Evolutionary conservation across 2,888 invertebrate genomes (phyloP).

Genomic region (Eupithecia pulchellata): DNA sequence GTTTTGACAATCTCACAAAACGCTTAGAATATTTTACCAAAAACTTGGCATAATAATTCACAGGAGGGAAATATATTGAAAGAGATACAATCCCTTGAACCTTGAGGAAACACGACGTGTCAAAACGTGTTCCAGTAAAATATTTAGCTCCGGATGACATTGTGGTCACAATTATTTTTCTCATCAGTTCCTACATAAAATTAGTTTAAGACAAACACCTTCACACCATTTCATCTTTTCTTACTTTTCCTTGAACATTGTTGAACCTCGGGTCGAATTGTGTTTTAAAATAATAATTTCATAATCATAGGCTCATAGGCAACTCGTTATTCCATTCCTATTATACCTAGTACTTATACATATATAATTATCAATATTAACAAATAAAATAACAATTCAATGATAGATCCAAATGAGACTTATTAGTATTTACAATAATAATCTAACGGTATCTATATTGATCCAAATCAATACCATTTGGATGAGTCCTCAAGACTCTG

Average conservation of each 20-base stretch:
- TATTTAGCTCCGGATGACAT: background rate
- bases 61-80: background rate
- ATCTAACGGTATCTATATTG: too few species aligned
- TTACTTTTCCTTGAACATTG: background rate
- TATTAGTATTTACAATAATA: too few species aligned
- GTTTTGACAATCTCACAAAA: conserved; percentile 17
- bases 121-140: background rate
- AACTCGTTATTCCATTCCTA: background rate
- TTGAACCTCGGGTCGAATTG: background rate
- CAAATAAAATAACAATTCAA: too few species aligned
- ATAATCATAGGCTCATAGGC: too few species aligned
- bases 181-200: background rate
- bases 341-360: too few species aligned
- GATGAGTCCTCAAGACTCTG: background rate
- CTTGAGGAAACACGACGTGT: background rate
- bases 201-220: background rate
- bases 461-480: background rate
- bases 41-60: background rate
- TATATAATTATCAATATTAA: too few species aligned
- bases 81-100: background rate
- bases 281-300: background rate
- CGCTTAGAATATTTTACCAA: background rate
- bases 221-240: background rate
- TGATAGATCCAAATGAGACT: too few species aligned
- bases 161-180: background rate